phyloP scores from a whole-genome alignment of 2,797 vertebrate genomes.

The Lateolabrax maculatus region DNA sequence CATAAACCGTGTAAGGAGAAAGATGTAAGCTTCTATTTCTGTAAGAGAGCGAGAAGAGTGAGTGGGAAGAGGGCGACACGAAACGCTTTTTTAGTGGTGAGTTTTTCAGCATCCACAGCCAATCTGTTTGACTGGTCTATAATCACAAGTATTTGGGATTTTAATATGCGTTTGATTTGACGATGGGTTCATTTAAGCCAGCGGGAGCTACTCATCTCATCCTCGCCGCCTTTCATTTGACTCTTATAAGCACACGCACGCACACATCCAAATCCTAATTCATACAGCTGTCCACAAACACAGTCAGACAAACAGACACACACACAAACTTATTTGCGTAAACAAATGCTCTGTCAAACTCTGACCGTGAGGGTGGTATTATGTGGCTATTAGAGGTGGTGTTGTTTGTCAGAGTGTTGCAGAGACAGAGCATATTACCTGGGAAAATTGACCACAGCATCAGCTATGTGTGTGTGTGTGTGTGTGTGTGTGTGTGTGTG shows the following conservation, averaged over 20 bases:
- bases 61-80: slow-evolving; percentile 29
- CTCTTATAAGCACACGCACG: slow-evolving; percentile 31
- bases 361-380: slow-evolving; percentile 57
- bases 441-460: slow-evolving; percentile 45
- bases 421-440: slow-evolving; percentile 50
- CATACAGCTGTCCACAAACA: slow-evolving; percentile 46
- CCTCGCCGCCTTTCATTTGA: slow-evolving; percentile 65
- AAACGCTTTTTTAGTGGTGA: slow-evolving; percentile 29
- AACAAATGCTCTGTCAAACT: slow-evolving; percentile 24
- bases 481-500: slow-evolving; percentile 13
- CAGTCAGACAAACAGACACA: slow-evolving; percentile 9
- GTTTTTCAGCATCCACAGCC: slow-evolving; percentile 38
- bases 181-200: slow-evolving; percentile 54
- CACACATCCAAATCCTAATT: slow-evolving; percentile 46
- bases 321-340: slow-evolving; percentile 22
- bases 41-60: slow-evolving; percentile 28
- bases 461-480: neutral
- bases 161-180: slow-evolving; percentile 62
- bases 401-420: slow-evolving; percentile 56
- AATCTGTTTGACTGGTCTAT: slow-evolving; percentile 39
- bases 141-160: slow-evolving; percentile 56
- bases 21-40: slow-evolving; percentile 41
- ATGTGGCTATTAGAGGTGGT: slow-evolving; percentile 57
- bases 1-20: slow-evolving; percentile 17
- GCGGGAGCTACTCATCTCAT: slow-evolving; percentile 50